Conservation (phyloP, 1,140 invertebrate species). For the Euura lappo region DNA sequence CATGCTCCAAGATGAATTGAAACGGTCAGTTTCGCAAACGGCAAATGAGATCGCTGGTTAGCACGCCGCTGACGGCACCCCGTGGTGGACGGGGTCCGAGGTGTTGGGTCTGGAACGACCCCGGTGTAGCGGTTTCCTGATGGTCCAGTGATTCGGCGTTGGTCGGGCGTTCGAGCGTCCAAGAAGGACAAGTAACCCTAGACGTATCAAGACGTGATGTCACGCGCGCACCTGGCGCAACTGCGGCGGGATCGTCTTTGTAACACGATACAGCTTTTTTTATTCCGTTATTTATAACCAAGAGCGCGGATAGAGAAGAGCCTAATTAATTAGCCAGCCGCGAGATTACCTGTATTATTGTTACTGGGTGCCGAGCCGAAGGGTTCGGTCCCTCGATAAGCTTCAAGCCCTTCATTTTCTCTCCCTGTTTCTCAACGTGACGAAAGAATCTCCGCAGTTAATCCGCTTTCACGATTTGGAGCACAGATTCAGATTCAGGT, state of each 20-base stretch:
- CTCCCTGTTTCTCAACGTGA: background rate
- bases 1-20: too few species aligned
- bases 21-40: too few species aligned
- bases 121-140: background rate
- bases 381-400: background rate
- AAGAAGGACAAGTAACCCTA: conserved; percentile 51
- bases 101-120: background rate
- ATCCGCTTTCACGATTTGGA: too few species aligned
- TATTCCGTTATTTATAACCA: conserved; percentile 16
- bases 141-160: conserved; percentile 4
- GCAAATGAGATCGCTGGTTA: too few species aligned
- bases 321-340: conserved; percentile 27
- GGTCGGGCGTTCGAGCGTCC: background rate
- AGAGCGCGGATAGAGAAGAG: conserved; percentile 11
- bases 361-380: background rate
- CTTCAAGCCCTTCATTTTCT: background rate
- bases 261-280: conserved; percentile 51
- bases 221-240: conserved; percentile 46
- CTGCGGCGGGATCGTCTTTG: conserved; percentile 47
- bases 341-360: conserved; percentile 4
- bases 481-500: too few species aligned
- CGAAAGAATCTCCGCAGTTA: too few species aligned
- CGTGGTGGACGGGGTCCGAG: background rate
- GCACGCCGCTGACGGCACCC: background rate
- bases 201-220: conserved; percentile 52